Conservation (phyloP, 2,113 vertebrate species). For the human (Homo sapiens) region DNA sequence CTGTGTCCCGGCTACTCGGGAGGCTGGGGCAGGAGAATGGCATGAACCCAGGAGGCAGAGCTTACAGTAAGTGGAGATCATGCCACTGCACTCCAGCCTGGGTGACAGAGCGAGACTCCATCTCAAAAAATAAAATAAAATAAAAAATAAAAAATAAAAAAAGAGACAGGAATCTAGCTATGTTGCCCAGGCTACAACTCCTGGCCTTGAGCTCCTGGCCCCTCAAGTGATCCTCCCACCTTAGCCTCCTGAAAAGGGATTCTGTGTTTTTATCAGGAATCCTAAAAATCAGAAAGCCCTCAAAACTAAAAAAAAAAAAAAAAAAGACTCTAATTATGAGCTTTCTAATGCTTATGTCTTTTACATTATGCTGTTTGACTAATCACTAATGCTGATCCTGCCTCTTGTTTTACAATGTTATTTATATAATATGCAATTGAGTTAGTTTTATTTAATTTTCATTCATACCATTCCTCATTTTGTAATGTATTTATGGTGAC, state of each 20-base stretch:
- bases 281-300: not conserved
- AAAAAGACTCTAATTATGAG: not conserved
- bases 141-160: too few relatives aligned
- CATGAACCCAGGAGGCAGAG: too few relatives aligned
- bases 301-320: not conserved
- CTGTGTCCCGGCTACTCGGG: too few relatives aligned
- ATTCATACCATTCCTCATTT: not conserved
- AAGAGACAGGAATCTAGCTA: not conserved
- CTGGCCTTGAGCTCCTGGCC: not conserved
- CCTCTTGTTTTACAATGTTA: not conserved
- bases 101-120: too few relatives aligned
- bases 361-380: not conserved
- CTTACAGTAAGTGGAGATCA: too few relatives aligned
- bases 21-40: too few relatives aligned
- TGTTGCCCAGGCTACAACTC: not conserved
- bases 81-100: too few relatives aligned
- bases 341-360: not conserved
- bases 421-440: not conserved
- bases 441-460: slow-evolving; percentile 13
- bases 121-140: too few relatives aligned
- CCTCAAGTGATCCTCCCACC: not conserved
- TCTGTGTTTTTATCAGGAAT: not conserved
- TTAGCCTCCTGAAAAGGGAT: not conserved
- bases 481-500: not conserved
- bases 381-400: not conserved